phyloP scores from a whole-genome alignment of 2,797 vertebrate genomes.

The Enteromius argenteus region DNA sequence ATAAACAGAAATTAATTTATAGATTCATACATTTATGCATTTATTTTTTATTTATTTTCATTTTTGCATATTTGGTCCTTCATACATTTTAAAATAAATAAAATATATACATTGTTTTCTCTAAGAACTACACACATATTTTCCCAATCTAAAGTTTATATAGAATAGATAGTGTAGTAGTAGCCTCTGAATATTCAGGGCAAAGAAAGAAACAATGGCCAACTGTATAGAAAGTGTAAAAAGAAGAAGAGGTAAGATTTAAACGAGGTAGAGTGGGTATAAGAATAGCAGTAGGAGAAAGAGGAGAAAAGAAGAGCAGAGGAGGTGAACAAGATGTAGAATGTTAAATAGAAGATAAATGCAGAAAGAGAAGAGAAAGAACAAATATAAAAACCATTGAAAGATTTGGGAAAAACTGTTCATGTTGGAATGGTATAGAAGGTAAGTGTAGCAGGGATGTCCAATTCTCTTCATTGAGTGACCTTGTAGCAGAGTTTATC shows the following conservation, averaged over 20 bases:
- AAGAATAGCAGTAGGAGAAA: neutral
- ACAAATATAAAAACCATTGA: neutral
- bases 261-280: neutral
- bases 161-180: neutral
- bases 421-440: neutral
- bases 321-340: neutral
- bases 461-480: neutral
- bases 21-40: neutral
- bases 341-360: neutral
- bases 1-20: neutral
- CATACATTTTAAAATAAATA: slow-evolving; percentile 13
- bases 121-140: neutral
- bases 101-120: neutral
- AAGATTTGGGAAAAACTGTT: neutral
- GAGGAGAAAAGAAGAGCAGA: neutral
- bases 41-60: neutral
- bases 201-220: neutral
- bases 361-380: neutral
- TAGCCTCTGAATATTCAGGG: neutral
- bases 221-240: neutral
- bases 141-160: neutral
- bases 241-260: neutral
- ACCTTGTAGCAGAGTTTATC: neutral
- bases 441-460: neutral
- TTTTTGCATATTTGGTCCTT: slow-evolving; percentile 1